phyloP scores from a whole-genome alignment of 2,888 invertebrate species.

The Neoaliturus tenellus region DNA sequence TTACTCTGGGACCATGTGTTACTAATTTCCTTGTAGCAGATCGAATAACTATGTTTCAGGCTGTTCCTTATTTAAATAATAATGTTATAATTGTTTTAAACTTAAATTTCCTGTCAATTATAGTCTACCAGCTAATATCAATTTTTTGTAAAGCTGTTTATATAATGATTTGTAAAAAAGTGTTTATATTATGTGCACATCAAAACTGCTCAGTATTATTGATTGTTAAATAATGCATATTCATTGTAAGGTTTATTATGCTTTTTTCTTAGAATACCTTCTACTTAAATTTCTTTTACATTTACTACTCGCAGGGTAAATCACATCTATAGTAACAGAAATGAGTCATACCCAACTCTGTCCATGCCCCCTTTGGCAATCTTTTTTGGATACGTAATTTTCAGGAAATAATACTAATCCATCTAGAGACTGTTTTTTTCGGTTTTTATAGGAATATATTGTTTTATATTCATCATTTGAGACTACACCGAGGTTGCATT shows the following conservation, averaged over 20 bases:
- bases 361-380: conserved; percentile 25
- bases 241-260: neutral
- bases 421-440: neutral
- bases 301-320: too few species aligned
- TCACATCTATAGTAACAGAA: neutral
- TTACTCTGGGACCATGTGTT: conserved; percentile 11
- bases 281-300: conserved; percentile 6
- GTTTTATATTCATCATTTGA: neutral
- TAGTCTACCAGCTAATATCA: conserved; percentile 3
- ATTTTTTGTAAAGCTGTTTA: conserved; percentile 37
- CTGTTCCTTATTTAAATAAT: conserved; percentile 13
- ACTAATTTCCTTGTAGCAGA: neutral
- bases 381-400: neutral
- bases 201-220: conserved; percentile 52
- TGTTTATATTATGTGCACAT: conserved; percentile 51
- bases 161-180: conserved; percentile 44
- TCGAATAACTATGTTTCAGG: neutral
- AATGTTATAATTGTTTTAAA: neutral
- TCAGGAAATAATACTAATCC: neutral
- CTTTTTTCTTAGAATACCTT: neutral
- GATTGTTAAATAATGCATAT: conserved; percentile 42
- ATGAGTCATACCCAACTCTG: neutral
- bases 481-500: neutral
- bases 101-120: neutral
- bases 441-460: neutral